phyloP scores from a whole-genome alignment of 2,888 invertebrate species.

The Gryllus longicercus region DNA sequence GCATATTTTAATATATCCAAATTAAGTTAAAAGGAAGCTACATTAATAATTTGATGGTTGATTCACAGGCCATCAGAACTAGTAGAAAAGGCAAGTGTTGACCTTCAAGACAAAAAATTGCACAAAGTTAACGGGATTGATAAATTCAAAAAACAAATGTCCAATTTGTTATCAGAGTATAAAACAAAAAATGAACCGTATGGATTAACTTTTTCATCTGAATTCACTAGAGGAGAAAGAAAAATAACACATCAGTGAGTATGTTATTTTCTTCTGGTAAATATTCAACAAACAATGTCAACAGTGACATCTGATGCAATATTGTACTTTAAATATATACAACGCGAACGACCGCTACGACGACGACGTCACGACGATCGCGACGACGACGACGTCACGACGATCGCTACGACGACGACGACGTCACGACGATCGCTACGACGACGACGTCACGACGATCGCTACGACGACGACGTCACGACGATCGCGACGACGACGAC shows the following conservation, averaged over 20 bases:
- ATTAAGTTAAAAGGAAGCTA: no score
- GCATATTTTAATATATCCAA: no score
- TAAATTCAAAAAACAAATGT: constrained; percentile 39
- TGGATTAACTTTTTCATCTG: constrained; percentile 48
- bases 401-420: no score
- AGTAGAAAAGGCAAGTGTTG: constrained; percentile 34
- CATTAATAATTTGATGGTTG: not conserved
- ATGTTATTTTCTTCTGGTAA: not conserved
- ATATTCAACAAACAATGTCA: not conserved
- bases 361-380: no score
- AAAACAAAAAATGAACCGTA: constrained; percentile 42
- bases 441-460: no score
- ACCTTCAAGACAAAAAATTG: constrained; percentile 17
- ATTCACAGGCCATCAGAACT: constrained; percentile 26
- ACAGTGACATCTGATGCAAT: no score
- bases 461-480: no score
- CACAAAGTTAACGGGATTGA: not conserved
- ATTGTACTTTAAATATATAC: no score
- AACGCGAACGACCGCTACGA: no score
- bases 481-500: no score
- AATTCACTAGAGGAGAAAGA: constrained; percentile 49
- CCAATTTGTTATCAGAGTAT: constrained; percentile 43
- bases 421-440: no score
- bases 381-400: no score
- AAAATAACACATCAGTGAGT: constrained; percentile 46